Base-by-base conservation (phyloP, 2,113 vertebrate species). In the Cinclus cinclus region DNA sequence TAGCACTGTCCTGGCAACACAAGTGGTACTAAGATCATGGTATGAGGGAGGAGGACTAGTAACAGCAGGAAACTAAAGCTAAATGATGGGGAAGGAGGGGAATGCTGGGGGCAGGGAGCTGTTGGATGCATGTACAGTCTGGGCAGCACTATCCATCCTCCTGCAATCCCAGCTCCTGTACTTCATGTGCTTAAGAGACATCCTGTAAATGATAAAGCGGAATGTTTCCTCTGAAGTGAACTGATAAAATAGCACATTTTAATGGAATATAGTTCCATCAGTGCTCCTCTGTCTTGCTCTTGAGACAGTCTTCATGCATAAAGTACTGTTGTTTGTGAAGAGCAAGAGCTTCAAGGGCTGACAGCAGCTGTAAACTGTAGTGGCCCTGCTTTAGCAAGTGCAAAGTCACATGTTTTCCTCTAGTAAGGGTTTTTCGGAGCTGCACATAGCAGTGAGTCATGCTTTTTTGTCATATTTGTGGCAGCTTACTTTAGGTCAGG, bases 321-420 rank as follows among this genome's bases (percentile, higher is more conserved):
- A 97, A 97, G 95, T 84, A 3, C 92, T 92, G 95, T 97, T 97
- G 95, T 97, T 96, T 91, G 93, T 97, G 93, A 96, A 96, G 94
- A 96, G 90, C 79, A 96, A 97, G 92, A 94, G 94, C 93, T 94
- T 71, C 10, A 28, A 95, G 89, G 93, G 69, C 83, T 93, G 85
- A 93, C 64, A 93, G 93, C 96, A 97, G 96, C 95, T 96, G 94
- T 97, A 97, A 94, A 95, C 89, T 94, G 87, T 95, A 94, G 96
- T 92, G 86, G 94, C 93, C 95, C 85, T 95, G 92, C 94, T 94
- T 95, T 75, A 91, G 76, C 90, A 96, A 96, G 94, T 93, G 88
- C 92, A 84, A 95, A 96, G 95, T 95, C 95, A 96, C 92, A 93
- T 96, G 94, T 96, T 96, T 97, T 96, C 83, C 94, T 96, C 83